Percentiles rank a stretch among this genome's conserved stretches.
Conservation (phyloP, 2,113 vertebrate species). For the Podilymbus podiceps region DNA sequence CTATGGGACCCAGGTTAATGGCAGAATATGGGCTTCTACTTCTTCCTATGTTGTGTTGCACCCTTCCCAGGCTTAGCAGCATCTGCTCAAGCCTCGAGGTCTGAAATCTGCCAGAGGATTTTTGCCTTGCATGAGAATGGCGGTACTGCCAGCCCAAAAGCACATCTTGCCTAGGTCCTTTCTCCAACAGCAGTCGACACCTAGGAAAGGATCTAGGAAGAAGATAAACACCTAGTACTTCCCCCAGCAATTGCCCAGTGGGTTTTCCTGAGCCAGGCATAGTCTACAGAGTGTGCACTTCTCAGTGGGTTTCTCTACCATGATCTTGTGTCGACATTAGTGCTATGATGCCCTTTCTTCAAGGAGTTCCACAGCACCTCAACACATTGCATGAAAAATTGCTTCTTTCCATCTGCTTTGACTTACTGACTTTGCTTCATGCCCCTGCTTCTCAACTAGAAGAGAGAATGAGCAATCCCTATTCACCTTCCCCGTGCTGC, state of each 20-base stretch:
- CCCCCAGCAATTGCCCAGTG: neutral
- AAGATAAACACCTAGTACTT: neutral
- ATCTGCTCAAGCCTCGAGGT: neutral
- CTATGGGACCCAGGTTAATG: fast-evolving
- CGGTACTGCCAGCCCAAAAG: neutral
- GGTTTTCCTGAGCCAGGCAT: neutral
- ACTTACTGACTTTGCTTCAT: neutral
- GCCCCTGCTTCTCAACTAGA: neutral
- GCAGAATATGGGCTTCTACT: neutral
- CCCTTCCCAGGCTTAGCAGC: neutral
- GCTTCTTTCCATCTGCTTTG: neutral
- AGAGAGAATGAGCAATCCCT: neutral
- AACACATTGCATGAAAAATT: neutral
- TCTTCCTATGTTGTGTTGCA: neutral
- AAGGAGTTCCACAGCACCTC: neutral
- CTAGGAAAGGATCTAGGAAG: neutral
- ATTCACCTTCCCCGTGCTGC: neutral
- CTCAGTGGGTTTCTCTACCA: neutral
- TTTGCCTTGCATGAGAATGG: neutral
- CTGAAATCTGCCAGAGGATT: neutral
- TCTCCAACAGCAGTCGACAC: neutral
- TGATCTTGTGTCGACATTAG: neutral
- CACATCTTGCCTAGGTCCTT: neutral
- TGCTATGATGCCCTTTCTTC: neutral
- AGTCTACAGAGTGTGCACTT: neutral